Conservation (phyloP, 2,113 vertebrate genomes). For the Varanus salvator region DNA sequence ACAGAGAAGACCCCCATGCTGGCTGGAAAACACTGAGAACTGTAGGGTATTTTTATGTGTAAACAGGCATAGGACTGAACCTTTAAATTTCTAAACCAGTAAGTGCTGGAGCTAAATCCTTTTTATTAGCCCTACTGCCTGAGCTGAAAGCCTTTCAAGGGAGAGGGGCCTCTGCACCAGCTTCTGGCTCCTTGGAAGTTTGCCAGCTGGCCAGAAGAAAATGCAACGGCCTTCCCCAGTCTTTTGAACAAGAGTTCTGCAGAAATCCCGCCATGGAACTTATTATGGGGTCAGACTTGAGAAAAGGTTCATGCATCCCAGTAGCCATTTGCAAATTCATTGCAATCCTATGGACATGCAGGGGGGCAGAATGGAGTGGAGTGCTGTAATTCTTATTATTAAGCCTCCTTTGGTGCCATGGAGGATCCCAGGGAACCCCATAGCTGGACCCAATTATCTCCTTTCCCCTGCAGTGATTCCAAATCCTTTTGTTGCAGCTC, state of each 20-base stretch:
- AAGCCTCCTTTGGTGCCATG: not conserved
- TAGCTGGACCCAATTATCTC: no score
- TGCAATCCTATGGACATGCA: not conserved
- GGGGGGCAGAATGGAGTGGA: no score
- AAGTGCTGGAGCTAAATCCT: not conserved
- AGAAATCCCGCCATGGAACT: not conserved
- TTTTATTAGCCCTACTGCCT: no score
- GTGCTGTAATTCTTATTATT: not conserved
- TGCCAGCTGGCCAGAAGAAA: not conserved
- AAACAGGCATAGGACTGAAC: no score
- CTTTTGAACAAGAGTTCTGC: not conserved
- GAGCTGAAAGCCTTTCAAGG: no score
- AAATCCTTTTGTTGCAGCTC: no score
- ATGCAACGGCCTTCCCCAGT: not conserved
- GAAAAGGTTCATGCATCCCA: not conserved
- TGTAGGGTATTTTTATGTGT: no score
- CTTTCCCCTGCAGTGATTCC: no score
- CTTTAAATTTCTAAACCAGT: no score
- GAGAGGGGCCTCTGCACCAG: not conserved
- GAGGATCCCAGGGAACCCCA: not conserved
- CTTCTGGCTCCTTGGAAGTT: not conserved
- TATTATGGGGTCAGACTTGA: not conserved
- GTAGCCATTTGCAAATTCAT: not conserved
- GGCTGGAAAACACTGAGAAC: no score
- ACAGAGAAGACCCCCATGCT: no score